Evolutionary conservation across 2,888 invertebrate genomes (phyloP).

Genomic region (Coecobrya sp.): DNA sequence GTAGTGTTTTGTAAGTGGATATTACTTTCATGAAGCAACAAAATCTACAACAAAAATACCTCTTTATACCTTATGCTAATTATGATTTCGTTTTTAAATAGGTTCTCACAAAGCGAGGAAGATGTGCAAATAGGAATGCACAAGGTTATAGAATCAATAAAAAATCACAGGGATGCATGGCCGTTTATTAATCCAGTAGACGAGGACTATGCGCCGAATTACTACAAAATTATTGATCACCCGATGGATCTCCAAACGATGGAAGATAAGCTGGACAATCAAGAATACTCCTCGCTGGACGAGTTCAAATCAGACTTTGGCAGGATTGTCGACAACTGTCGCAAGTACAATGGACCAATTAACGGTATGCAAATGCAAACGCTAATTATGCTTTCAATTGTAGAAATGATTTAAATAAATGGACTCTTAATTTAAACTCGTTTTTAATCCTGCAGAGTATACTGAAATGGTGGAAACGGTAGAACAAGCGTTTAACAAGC

Average conservation of each 20-base stretch:
- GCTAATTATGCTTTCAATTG: background rate
- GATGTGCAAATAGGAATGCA: conserved; percentile 96
- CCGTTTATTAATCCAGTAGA: conserved; percentile 97
- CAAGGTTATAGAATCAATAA: conserved; percentile 95
- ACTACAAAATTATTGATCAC: conserved; percentile 90
- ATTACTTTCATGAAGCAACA: background rate
- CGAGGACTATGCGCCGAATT: conserved; percentile 96
- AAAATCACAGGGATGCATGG: conserved; percentile 97
- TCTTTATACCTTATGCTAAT: too few species aligned
- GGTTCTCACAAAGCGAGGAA: conserved; percentile 93
- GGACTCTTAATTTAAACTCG: too few species aligned
- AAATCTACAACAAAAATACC: background rate
- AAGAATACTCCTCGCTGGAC: conserved; percentile 93
- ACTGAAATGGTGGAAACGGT: conserved; percentile 96
- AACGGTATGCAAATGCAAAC: conserved; percentile 92
- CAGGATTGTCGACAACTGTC: conserved; percentile 97
- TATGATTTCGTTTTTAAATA: conserved; percentile 58
- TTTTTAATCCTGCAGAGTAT: conserved; percentile 90
- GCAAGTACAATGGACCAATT: conserved; percentile 96
- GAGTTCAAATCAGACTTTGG: conserved; percentile 96
- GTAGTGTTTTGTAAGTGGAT: conserved; percentile 85
- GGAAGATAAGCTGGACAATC: conserved; percentile 95
- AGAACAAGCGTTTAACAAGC: conserved; percentile 93
- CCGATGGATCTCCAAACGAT: conserved; percentile 97
- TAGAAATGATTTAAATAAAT: background rate